Evolutionary conservation across 2,888 invertebrate species (phyloP).

Genomic region (Leuctra nigra): DNA sequence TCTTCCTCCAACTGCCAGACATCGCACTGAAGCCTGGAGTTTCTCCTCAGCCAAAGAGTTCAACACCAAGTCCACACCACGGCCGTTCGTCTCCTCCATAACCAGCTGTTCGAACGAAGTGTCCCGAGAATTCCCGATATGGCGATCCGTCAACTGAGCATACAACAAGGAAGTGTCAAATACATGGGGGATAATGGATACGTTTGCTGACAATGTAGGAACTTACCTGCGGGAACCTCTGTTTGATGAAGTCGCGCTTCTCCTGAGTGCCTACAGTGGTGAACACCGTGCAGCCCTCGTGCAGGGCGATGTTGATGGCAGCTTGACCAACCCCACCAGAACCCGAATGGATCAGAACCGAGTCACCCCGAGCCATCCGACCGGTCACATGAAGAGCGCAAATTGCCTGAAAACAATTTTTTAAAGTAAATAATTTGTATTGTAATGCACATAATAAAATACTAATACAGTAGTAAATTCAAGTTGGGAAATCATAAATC

Average conservation of each 20-base stretch:
- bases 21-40: too few relatives aligned
- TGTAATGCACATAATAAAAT: too few relatives aligned
- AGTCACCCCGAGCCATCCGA: slow-evolving; percentile 72
- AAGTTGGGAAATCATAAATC: too few relatives aligned
- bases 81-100: too few relatives aligned
- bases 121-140: slow-evolving; percentile 84
- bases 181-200: too few relatives aligned
- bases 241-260: slow-evolving; percentile 81
- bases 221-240: slow-evolving; percentile 54
- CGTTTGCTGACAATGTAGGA: too few relatives aligned
- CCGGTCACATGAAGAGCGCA: slow-evolving; percentile 89
- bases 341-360: slow-evolving; percentile 90
- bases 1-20: too few relatives aligned
- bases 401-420: slow-evolving; percentile 54
- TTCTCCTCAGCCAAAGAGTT: too few relatives aligned
- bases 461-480: too few relatives aligned
- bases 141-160: slow-evolving; percentile 31
- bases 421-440: too few relatives aligned
- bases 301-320: slow-evolving; percentile 88
- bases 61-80: too few relatives aligned
- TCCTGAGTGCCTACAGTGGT: slow-evolving; percentile 87
- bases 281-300: slow-evolving; percentile 80
- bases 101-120: slow-evolving; percentile 81
- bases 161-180: too few relatives aligned
- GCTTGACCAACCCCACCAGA: slow-evolving; percentile 97